Percentiles rank a stretch among this genome's conserved stretches.
Conservation (phyloP, 2,113 vertebrate species). For the Hypocryptadius cinnamomeus region DNA sequence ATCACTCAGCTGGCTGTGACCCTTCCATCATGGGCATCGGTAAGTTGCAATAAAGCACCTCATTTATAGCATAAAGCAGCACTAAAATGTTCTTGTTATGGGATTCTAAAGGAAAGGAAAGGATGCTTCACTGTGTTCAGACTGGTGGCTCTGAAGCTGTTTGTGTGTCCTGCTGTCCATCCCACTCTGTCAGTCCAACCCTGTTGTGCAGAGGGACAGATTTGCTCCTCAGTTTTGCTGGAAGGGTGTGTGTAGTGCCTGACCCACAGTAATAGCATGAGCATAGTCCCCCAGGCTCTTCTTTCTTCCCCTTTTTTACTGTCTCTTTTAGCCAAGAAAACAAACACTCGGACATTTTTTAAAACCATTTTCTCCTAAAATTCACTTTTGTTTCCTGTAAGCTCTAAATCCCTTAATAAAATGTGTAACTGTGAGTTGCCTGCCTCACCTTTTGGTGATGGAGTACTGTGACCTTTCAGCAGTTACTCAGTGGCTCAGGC, state of each 20-base stretch:
- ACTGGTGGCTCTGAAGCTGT: not conserved
- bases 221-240: not conserved
- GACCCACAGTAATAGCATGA: not conserved
- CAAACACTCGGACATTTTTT: fast-evolving
- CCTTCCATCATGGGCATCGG: conserved; percentile 98
- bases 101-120: not conserved
- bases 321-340: not conserved
- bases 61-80: not conserved
- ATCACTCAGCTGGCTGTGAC: conserved; percentile 88
- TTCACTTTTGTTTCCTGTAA: not conserved
- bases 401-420: not conserved
- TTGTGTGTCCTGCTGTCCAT: not conserved
- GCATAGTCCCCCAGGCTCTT: not conserved
- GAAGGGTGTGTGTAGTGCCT: not conserved
- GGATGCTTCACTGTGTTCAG: not conserved
- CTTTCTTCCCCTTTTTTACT: not conserved
- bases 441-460: not conserved
- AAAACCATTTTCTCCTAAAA: not conserved
- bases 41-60: conserved; percentile 47
- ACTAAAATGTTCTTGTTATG: not conserved
- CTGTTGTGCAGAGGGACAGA: not conserved
- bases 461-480: not conserved
- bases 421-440: not conserved
- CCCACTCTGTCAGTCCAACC: fast-evolving
- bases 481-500: not conserved